Base-by-base conservation (phyloP, 2,113 vertebrate genomes). In the Gasterosteus nipponicus region DNA sequence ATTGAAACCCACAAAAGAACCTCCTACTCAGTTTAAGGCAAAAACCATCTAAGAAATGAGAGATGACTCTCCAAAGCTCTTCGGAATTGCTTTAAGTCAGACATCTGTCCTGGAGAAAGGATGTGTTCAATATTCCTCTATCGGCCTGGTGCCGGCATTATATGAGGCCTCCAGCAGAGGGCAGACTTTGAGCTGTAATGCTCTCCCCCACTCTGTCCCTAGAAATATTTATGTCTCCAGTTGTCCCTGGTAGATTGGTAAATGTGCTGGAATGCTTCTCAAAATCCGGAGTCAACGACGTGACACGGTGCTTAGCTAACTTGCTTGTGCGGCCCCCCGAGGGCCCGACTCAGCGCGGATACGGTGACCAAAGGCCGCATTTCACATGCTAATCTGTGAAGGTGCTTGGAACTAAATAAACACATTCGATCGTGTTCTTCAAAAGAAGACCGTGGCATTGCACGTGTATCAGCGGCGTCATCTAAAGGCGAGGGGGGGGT, bases 151-250 rank as follows among this genome's bases (percentile, higher is more conserved):
- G 51, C 19, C 67, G 38, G 44, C 72, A 76, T 58, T 83, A 1
- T 59, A 51, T 44, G 41, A 44, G 58, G 51, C 65, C 67, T 79
- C 89, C 92, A 93, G 85, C 85, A 91, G 92, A 77, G 90, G 91
- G 90, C 89, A 86, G 83, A 42, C 54, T 63, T n/a, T 31, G 54
- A 15, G 63, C 66, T 77, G 60, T 57, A 38, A 2, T 44, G 57
- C 54, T 53, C 51, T 69, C 35, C 69, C 11, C 61, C 51, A 56
- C n/a, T 73, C 47, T 14, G 11, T 75, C 39, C 46, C 22, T n/a
- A n/a, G 58, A 67, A 26, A 76, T 69, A 62, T 82, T 70, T 65
- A 73, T 63, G 75, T 41, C 53, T 57, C 72, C 62, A 47, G 14
- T 72, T 68, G 68, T 26, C 62, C 22, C 42, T 68, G 12, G 0